Base-by-base conservation (phyloP, 2,797 vertebrate species). In the Limosa lapponica region DNA sequence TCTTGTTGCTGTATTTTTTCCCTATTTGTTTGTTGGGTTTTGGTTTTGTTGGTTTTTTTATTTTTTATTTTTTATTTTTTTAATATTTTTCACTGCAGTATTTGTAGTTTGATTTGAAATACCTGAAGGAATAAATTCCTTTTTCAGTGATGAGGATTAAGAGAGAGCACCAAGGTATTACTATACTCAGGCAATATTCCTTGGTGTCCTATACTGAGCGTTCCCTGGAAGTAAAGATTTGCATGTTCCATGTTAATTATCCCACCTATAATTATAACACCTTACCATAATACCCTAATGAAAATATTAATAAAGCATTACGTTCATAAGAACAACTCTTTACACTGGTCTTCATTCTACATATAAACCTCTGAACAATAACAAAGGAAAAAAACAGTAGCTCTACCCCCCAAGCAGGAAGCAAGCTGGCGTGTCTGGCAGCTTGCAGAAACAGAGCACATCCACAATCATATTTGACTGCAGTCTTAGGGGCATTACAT, bases 221-320 rank as follows among this genome's bases (percentile, higher is more conserved):
- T 67, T 94, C 46, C 39, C 75, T 90, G 79, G 66, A 89, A 88
- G 65, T 39, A 52, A 58, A 91, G 72, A 89, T 86, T 86, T 74
- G 18, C 61, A 18, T 43, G 20, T 44, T 85, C 34, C 51, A 17
- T 11, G 10, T 85, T 86, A 85, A 90, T 86, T 86, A 87, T 93
- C 37, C 36, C 65, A 74, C 55, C 51, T 89, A n/a, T 77, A 73
- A 66, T 83, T 78, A 74, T 10, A 15, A 27, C 43, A 55, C 25
- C 28, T 67, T 64, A 67, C 32, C 19, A 6, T 16, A 61, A 78
- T 13, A 54, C 24, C 55, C 58, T 61, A 18, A 74, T 37, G 69
- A 67, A 87, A 78, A 17, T 67, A 32, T 80, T 67, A 80, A 82
- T 74, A 44, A 84, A 73, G 39, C 48, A 36, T 44, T 55, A 4